Evolutionary conservation across 2,888 invertebrate genomes (phyloP).

Genomic region (Anthrax anthrax): DNA sequence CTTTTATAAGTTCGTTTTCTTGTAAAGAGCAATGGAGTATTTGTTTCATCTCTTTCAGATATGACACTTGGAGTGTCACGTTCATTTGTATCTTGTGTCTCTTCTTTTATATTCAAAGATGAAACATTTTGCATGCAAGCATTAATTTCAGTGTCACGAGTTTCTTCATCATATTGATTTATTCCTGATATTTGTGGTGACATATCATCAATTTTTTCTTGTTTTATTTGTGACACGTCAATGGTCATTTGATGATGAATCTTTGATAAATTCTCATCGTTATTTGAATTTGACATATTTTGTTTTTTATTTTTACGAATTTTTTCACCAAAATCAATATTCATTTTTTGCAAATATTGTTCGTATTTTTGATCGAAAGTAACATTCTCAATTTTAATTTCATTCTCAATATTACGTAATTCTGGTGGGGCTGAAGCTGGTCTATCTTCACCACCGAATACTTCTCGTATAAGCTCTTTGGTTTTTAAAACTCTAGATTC

Average conservation of each 20-base stretch:
- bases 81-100: slow-evolving; percentile 27
- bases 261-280: not conserved
- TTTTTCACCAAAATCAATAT: slow-evolving; percentile 12
- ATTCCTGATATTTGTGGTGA: not conserved
- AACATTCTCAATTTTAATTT: slow-evolving; percentile 22
- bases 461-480: slow-evolving; percentile 65
- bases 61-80: slow-evolving; percentile 22
- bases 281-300: not conserved
- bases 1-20: slow-evolving; percentile 20
- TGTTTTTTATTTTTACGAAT: slow-evolving; percentile 9
- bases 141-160: slow-evolving; percentile 13
- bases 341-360: slow-evolving; percentile 28
- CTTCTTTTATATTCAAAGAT: slow-evolving; percentile 24
- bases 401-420: slow-evolving; percentile 22
- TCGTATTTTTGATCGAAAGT: slow-evolving; percentile 29
- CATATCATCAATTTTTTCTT: slow-evolving; percentile 7
- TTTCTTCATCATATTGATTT: slow-evolving; percentile 19
- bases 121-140: slow-evolving; percentile 36
- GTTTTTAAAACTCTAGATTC: slow-evolving; percentile 59
- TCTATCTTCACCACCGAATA: slow-evolving; percentile 57
- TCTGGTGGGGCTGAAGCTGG: slow-evolving; percentile 69
- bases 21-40: slow-evolving; percentile 9
- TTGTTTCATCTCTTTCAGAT: slow-evolving; percentile 10
- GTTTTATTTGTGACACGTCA: slow-evolving; percentile 3
- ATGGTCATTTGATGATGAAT: not conserved